Evolutionary conservation across 2,888 invertebrate genomes (phyloP).

Genomic region (Cryptus viduatorius): DNA sequence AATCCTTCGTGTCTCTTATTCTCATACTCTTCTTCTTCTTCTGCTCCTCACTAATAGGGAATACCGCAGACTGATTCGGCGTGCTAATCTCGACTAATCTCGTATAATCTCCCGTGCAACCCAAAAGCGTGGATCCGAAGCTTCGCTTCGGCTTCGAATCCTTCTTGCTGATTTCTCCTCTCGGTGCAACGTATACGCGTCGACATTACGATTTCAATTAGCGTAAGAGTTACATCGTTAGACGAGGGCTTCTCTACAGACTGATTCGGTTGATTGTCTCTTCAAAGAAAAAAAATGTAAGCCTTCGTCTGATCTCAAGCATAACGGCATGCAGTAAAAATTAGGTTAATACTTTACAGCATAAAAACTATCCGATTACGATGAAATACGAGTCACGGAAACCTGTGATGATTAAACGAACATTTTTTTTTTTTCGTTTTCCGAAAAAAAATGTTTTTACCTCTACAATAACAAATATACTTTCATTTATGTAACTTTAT

Average conservation of each 20-base stretch:
- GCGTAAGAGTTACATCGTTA: constrained; percentile 71
- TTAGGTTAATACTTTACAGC: too few relatives aligned
- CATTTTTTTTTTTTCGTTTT: too few relatives aligned
- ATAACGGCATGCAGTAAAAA: too few relatives aligned
- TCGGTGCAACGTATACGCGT: constrained; percentile 13
- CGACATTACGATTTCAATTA: constrained; percentile 75
- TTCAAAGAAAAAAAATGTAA: neutral
- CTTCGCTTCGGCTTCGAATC: constrained; percentile 16
- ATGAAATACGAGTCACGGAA: too few relatives aligned
- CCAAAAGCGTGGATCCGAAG: constrained; percentile 68
- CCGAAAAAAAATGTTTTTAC: too few relatives aligned
- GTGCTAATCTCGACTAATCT: constrained; percentile 78
- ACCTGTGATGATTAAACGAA: too few relatives aligned
- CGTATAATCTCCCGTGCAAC: constrained; percentile 76
- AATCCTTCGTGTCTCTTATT: constrained; percentile 37
- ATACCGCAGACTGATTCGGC: constrained; percentile 73
- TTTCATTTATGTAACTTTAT: too few relatives aligned
- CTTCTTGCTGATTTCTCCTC: constrained; percentile 27
- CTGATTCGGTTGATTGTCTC: neutral
- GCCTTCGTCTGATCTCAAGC: too few relatives aligned
- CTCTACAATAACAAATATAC: too few relatives aligned
- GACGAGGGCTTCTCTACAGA: constrained; percentile 51
- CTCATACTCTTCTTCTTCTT: constrained; percentile 42
- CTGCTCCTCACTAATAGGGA: constrained; percentile 53
- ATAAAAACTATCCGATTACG: too few relatives aligned